These are phyloP conservation scores for Melipona beecheii DNA, from an alignment of 2,888 invertebrate genomes.

Conservation along the genomic window DNA sequence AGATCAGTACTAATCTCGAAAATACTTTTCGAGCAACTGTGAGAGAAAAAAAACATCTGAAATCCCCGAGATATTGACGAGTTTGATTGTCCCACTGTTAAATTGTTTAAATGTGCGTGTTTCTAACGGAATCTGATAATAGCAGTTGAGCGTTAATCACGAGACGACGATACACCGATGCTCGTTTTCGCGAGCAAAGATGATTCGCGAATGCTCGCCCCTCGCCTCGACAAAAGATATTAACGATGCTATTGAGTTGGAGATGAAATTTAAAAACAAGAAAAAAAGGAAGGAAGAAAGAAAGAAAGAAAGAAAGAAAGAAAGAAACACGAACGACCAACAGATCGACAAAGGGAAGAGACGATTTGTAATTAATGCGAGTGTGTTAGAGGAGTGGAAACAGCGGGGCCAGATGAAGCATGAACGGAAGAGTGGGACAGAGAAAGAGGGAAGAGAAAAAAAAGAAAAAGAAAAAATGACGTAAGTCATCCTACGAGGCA, in stretches of 20 bases:
- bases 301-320: not conserved
- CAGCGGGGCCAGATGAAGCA: slow-evolving; percentile 22
- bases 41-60: too few species aligned
- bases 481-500: slow-evolving; percentile 75
- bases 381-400: slow-evolving; percentile 46
- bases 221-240: slow-evolving; percentile 56
- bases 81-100: too few species aligned
- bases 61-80: too few species aligned
- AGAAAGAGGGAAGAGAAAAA: not conserved
- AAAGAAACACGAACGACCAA: slow-evolving; percentile 41
- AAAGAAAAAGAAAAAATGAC: slow-evolving; percentile 57
- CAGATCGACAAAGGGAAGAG: slow-evolving; percentile 66
- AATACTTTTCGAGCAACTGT: too few species aligned
- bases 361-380: slow-evolving; percentile 76
- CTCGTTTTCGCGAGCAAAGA: slow-evolving; percentile 32
- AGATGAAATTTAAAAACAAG: slow-evolving; percentile 50
- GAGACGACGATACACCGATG: not conserved
- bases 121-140: too few species aligned
- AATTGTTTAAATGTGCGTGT: too few species aligned
- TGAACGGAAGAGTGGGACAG: slow-evolving; percentile 4
- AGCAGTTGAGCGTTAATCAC: not conserved
- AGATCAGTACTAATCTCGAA: too few species aligned
- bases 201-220: slow-evolving; percentile 38
- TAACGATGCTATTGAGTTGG: slow-evolving; percentile 62
- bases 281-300: slow-evolving; percentile 38